Conservation (phyloP, 2,888 invertebrate species). For the Drosophila gaucha region DNA sequence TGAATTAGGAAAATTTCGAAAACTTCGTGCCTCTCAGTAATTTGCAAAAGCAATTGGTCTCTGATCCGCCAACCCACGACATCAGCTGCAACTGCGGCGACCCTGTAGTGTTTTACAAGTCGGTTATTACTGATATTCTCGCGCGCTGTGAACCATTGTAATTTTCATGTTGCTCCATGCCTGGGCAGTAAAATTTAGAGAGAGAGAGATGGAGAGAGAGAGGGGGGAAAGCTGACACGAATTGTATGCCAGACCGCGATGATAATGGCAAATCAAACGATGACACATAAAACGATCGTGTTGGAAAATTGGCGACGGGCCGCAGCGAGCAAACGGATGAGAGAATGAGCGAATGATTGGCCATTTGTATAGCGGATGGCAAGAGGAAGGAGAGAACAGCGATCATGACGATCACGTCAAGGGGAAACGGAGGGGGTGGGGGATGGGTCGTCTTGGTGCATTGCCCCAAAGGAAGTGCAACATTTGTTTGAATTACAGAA, state of each 20-base stretch:
- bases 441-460: neutral
- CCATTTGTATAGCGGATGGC: slow-evolving; percentile 52
- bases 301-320: slow-evolving; percentile 70
- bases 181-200: slow-evolving; percentile 3
- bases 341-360: slow-evolving; percentile 59
- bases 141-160: slow-evolving; percentile 69
- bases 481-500: slow-evolving; percentile 71
- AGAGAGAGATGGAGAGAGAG: neutral
- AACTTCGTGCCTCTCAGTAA: slow-evolving; percentile 44
- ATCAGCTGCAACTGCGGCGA: slow-evolving; percentile 19
- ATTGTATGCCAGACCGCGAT: slow-evolving; percentile 68
- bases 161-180: slow-evolving; percentile 69
- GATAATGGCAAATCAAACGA: slow-evolving; percentile 83
- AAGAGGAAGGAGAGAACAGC: slow-evolving; percentile 32
- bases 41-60: slow-evolving; percentile 42
- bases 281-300: slow-evolving; percentile 81
- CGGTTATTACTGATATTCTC: slow-evolving; percentile 78
- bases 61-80: slow-evolving; percentile 39
- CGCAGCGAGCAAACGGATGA: slow-evolving; percentile 25
- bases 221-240: slow-evolving; percentile 50
- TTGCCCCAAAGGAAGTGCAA: slow-evolving; percentile 67
- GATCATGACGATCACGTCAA: slow-evolving; percentile 37
- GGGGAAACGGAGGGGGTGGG: neutral
- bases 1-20: slow-evolving; percentile 11
- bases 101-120: slow-evolving; percentile 60